Evolutionary conservation across 2,888 invertebrate species (phyloP), one percentile per base, ranked within the genome.

Genomic region (Drosophila eohydei): DNA sequence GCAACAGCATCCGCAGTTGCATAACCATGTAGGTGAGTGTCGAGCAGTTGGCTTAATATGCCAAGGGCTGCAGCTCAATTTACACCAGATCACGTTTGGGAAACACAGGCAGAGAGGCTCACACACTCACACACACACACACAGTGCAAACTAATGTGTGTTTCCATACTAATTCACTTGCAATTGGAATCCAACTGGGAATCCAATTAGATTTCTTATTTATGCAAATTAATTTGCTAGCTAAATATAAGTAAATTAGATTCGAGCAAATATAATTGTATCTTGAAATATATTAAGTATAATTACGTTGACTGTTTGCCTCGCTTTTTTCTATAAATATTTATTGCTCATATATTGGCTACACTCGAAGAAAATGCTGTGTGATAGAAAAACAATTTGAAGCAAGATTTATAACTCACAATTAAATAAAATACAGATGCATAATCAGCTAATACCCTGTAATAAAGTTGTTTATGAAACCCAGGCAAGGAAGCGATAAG

Each of bases 1-100:
- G 11, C 26, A 21, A 8, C 40, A 34, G 57, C 68, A 68, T 68
- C 68, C 68, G 59, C 52, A 50, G 41, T 63, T 62, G 11, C 50
- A 16, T 44, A 36, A 40, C 12, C 58, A 14, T 55, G 30, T 34
- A 40, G 55, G 52, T 68, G 54, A 61, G 61, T 43, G 62, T 16
- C 65, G 50, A 28, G 28, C 62, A 57, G 43, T 46, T 40, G 69
- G 41, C 43, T 70, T 70, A 75, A 70, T 70, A 21, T 44, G 14
- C 46, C 56, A 26, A 46, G 68, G 34, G 32, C 50, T 32, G 43
- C 67, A 51, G 50, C 34, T 55, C 51, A 58, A 26, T 41, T 59
- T 50, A 66, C 59, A 66, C 16, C 59, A 48, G 50, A 21, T 21
- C 34, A 48, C 32, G 75, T 59, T 70, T 62, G 56, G 48, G 8